Evolutionary conservation across 2,113 vertebrate genomes (phyloP), one percentile per base, ranked within the genome.

Genomic region (Nibea coibor): DNA sequence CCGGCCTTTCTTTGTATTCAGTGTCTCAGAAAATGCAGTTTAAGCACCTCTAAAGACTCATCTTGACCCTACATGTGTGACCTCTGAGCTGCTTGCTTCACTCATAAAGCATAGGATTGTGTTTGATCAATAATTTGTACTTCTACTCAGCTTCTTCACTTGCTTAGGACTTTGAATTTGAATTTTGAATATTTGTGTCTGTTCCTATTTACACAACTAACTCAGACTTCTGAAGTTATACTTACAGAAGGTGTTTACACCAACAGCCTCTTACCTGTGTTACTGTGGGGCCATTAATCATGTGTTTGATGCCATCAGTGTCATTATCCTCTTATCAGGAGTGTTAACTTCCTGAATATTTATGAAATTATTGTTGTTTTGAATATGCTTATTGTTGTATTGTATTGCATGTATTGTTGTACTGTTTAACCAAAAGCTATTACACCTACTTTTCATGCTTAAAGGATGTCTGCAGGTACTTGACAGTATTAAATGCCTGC

Each of bases 261-360:
- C 39, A 59, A 51, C 57, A 64, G 48, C 26, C 62, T 58, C 69
- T 76, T 72, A 72, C 48, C 73, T 58, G 62, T 14, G 69, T 73
- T 24, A 43, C 70, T 61, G 17, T 16, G 4, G 10, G 26, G 20
- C 22, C 39, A 43, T 77, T 8, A 28, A 56, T 67, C 5, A 35
- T 6, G 24, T 17, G 61, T 19, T 43, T 67, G 24, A 61, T 43
- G 56, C 66, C 62, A 63, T 50, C 48, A 24, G 4, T 58, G 17
- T 65, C 11, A 61, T 59, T 72, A 28, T 53, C 58, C n/a, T 20
- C 12, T 12, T 26, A 26, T 75, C 57, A 72, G 42, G 17, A 15
- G 4, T 43, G 39, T 45, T 14, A 35, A 0, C 5, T 75, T 31
- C 35, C n/a, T 57, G 15, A 54, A 71, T 24, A 53, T 56, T n/a